Evolutionary conservation across 2,888 invertebrate species (phyloP).

Genomic region (Bembecia ichneumoniformis): DNA sequence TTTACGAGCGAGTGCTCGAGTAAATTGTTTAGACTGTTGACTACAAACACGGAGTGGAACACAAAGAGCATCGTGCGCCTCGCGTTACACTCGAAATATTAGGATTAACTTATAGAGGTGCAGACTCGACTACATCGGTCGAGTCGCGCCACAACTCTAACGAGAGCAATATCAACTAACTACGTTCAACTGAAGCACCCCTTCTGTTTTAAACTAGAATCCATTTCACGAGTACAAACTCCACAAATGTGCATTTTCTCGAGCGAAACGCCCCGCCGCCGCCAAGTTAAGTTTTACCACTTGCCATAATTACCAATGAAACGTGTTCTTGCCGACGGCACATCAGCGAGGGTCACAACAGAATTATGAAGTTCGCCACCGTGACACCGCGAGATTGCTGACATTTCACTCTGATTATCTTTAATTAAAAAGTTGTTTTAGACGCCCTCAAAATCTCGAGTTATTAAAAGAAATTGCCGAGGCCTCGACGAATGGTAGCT

Average conservation of each 20-base stretch:
- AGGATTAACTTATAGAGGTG: constrained; percentile 22
- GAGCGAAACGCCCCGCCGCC: constrained; percentile 31
- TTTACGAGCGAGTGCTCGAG: constrained; percentile 47
- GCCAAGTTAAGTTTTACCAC: constrained; percentile 58
- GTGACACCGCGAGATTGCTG: constrained; percentile 54
- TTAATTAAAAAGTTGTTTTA: constrained; percentile 67
- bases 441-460: constrained; percentile 48
- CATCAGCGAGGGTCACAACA: constrained; percentile 41
- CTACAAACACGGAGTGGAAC: constrained; percentile 16
- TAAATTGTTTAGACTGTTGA: constrained; percentile 53
- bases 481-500: constrained; percentile 50
- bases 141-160: constrained; percentile 40
- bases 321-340: constrained; percentile 45
- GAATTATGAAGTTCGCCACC: constrained; percentile 52
- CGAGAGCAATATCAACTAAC: constrained; percentile 60
- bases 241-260: constrained; percentile 57
- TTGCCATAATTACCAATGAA: constrained; percentile 63
- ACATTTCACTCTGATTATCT: constrained; percentile 59
- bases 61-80: not conserved
- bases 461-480: constrained; percentile 61
- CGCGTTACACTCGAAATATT: no score
- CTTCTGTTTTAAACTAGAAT: constrained; percentile 64
- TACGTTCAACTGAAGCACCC: constrained; percentile 47
- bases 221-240: constrained; percentile 58
- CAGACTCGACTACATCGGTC: no score